Percentiles rank a stretch among this genome's conserved stretches.
phyloP scores from a whole-genome alignment of 1,140 invertebrate species.

The Leptinotarsa lineolata region DNA sequence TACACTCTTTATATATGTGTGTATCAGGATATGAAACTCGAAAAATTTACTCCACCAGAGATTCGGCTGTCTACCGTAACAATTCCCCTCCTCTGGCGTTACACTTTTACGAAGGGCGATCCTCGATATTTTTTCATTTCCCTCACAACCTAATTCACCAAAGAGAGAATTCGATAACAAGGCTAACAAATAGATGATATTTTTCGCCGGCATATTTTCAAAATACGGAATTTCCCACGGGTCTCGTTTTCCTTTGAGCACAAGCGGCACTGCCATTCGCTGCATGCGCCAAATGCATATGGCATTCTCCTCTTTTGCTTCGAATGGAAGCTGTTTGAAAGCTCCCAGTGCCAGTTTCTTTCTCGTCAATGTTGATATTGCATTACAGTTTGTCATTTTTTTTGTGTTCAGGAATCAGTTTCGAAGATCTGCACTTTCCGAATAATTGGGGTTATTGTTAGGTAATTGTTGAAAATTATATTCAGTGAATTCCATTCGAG shows the following conservation, averaged over 20 bases:
- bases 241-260: conserved; percentile 22
- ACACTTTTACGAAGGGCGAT: neutral
- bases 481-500: too few species aligned
- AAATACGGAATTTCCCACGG: conserved; percentile 18
- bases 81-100: neutral
- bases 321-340: neutral
- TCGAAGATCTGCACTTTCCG: too few species aligned
- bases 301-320: neutral
- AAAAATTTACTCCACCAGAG: too few species aligned
- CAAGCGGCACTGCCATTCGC: neutral
- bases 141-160: neutral
- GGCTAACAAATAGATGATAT: conserved; percentile 19
- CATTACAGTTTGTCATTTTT: neutral
- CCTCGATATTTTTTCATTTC: neutral
- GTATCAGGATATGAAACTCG: too few species aligned
- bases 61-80: too few species aligned
- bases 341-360: neutral
- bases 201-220: conserved; percentile 16
- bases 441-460: too few species aligned
- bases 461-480: too few species aligned
- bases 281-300: conserved; percentile 18
- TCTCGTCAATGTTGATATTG: neutral
- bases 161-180: neutral
- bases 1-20: too few species aligned
- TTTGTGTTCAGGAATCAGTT: too few species aligned